Base-by-base conservation (phyloP, 2,888 invertebrate species). In the Meghimatium bilineatum region DNA sequence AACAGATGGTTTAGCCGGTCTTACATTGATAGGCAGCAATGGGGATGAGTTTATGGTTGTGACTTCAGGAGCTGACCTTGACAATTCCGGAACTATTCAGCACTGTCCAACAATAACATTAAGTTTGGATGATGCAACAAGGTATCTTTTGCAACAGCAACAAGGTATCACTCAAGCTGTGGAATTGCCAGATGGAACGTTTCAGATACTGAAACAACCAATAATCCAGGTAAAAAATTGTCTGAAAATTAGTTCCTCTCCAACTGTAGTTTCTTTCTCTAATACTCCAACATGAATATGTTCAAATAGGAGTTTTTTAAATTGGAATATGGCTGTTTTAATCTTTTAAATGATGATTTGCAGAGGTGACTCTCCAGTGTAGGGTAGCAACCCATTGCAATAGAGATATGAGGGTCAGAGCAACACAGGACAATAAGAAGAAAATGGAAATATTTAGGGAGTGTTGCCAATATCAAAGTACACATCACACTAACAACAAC, bases 101-200 rank as follows among this genome's bases (percentile, higher is more conserved):
- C 76, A 52, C n/a, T 34, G 38, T 38, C 87, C 88, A 66, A 89
- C 90, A 34, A 89, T 90, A 60, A 90, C 90, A 0, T 85, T 91
- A 12, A 91, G 87, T 80, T 75, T 91, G 69, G 90, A 90, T n/a
- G 90, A 90, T 84, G 90, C 90, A 1, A 87, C 90, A 6, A 89
- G 90, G 84, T 85, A 89, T 34, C 87, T 90, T 14, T 85, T 90
- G 10, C 90, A 90, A 69, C 89, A 90, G 83, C 89, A 89, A 52
- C 89, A 88, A 1, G 82, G 87, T 44, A 86, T 88, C n/a, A 85
- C 87, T 20, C 87, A 86, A n/a, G 87, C 88, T 8, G 86, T 89
- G 36, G 87, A 88, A 82, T 78, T 90, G 26, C 82, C 87, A 34
- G 89, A 90, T 26, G 91, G 91, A 14, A 90, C 90, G 0, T 91